Percentiles rank a stretch among this genome's conserved stretches.
These are phyloP conservation scores for Antechinus flavipes DNA, from an alignment of 2,113 vertebrate species.

Conservation along the genomic window DNA sequence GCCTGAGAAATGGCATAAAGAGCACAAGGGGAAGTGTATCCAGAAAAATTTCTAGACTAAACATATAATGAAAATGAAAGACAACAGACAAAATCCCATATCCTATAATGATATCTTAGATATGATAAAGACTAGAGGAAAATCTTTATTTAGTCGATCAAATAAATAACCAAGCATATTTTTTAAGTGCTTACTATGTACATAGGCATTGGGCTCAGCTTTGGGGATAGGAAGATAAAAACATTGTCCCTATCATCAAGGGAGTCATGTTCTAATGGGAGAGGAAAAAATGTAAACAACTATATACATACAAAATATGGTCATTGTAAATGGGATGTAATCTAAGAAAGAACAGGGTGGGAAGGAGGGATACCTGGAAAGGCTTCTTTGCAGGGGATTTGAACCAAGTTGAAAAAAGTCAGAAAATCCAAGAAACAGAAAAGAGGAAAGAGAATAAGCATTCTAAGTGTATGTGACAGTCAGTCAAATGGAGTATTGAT, in stretches of 20 bases:
- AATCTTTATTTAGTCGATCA: neutral
- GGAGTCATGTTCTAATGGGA: neutral
- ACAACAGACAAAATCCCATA: neutral
- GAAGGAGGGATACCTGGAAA: neutral
- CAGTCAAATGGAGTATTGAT: neutral
- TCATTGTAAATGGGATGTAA: neutral
- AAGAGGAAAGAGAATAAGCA: neutral
- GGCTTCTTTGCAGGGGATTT: neutral
- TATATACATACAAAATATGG: neutral
- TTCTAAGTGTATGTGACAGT: neutral
- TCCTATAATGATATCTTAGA: neutral
- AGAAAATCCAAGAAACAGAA: neutral
- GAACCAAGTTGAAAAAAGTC: neutral
- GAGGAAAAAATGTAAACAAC: neutral
- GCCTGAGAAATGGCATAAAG: neutral
- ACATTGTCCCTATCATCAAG: neutral
- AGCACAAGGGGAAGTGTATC: neutral
- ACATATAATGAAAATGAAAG: neutral
- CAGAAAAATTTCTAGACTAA: neutral
- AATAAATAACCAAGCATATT: neutral
- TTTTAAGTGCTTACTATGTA: neutral
- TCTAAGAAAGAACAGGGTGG: neutral
- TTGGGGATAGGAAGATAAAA: neutral
- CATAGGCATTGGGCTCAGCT: neutral
- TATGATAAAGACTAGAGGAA: neutral